A percentile compares a stretch with the other conserved stretches of the same genome.
Evolutionary conservation across 2,113 vertebrate species (phyloP).

Genomic region (Syngnathus typhle): DNA sequence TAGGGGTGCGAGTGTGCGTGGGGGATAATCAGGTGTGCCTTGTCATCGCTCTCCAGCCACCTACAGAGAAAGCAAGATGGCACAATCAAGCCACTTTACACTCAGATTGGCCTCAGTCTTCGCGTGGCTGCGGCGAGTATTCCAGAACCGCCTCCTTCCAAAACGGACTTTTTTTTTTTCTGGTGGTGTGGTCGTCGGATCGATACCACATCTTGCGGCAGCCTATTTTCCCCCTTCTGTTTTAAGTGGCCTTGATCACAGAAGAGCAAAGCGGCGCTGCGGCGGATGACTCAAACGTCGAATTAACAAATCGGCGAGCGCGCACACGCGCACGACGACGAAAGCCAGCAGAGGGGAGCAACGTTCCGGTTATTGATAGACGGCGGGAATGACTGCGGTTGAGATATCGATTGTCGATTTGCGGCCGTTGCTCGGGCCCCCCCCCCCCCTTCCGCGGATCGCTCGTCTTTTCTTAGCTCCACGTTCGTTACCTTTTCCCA

Average conservation of each 20-base stretch:
- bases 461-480: conserved; percentile 20
- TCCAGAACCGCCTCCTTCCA: neutral
- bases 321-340: conserved; percentile 13
- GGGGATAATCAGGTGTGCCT: conserved; percentile 43
- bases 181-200: neutral
- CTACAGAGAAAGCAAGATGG: conserved; percentile 69
- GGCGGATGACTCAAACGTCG: conserved; percentile 63
- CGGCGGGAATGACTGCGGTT: conserved; percentile 64
- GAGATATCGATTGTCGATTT: conserved; percentile 68
- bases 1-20: conserved; percentile 52
- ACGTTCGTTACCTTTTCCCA: neutral
- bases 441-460: conserved; percentile 24
- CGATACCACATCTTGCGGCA: conserved; percentile 16
- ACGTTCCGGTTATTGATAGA: conserved; percentile 57
- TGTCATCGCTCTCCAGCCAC: conserved; percentile 68
- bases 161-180: neutral
- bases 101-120: neutral
- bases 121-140: neutral
- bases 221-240: conserved; percentile 9
- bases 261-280: conserved; percentile 51
- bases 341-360: conserved; percentile 9
- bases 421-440: conserved; percentile 51
- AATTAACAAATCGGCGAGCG: conserved; percentile 39
- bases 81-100: conserved; percentile 64
- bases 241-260: conserved; percentile 27